Base-by-base conservation (phyloP, 2,888 invertebrate species). In the Lasioglossum villosulum region DNA sequence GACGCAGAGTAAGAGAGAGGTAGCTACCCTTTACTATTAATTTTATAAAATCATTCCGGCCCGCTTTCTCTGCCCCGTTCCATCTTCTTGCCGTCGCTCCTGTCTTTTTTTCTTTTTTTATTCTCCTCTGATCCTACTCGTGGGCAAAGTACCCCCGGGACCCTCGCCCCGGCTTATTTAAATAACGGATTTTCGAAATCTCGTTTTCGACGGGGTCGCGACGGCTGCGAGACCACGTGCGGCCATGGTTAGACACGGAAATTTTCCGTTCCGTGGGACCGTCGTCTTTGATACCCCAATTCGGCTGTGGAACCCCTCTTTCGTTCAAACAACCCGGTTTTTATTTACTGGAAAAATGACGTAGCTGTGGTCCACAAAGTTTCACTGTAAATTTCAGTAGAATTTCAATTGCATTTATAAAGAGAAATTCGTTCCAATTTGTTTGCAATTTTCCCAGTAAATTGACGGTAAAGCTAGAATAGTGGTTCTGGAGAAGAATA, bases 141-240 rank as follows among this genome's bases (percentile, higher is more conserved):
- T 23, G 68, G 52, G 52, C 52, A 52, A 52, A 52, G 73, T 68
- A 73, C 83, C 83, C 84, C 74, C 56, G 75, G 80, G 85, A 78
- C 78, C 81, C 86, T 78, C 68, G 79, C 23, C 71, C 16, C n/a
- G 84, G 83, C 92, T 92, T 94, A 95, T 95, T 95, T 94, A 93
- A 95, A 95, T 95, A 95, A 95, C 95, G 95, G 94, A 95, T 95
- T 95, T 95, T 93, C 92, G 89, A 95, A 95, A 95, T 95, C 95
- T 94, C 93, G 95, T 95, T 95, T 94, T 93, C 86, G 81, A 14
- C 30, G 52, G 56, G 86, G 83, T 88, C 86, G 80, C 81, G 63
- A 39, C 77, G 82, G 75, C 74, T 74, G 78, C 82, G 80, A 39
- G 74, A 48, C 45, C 88, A 90, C 84, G 88, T 91, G 91, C 59